Percentiles rank a stretch among this genome's conserved stretches.
Evolutionary conservation across 2,113 vertebrate genomes (phyloP).

Genomic region (Myotis yumanensis): DNA sequence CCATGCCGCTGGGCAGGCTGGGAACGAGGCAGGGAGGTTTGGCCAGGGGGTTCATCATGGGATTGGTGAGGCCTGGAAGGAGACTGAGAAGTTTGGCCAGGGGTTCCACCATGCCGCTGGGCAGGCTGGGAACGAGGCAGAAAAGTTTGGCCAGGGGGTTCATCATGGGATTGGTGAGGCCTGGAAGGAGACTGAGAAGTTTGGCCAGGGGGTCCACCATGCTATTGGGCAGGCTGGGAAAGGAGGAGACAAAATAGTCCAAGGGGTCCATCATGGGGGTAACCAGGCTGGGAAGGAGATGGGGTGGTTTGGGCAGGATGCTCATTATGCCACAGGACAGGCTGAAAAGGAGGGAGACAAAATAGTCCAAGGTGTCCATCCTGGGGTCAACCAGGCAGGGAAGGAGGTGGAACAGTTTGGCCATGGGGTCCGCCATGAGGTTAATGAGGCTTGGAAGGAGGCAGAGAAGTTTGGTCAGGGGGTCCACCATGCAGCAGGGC

Average conservation of each 20-base stretch:
- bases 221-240: neutral
- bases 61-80: neutral
- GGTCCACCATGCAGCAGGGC: neutral
- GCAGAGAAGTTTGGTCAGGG: conserved; percentile 7
- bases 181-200: neutral
- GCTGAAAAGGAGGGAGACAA: neutral
- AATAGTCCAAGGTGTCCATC: neutral
- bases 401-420: neutral
- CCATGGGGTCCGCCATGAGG: neutral
- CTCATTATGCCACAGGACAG: neutral
- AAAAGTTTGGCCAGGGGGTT: accelerated
- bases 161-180: neutral
- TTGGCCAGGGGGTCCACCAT: neutral
- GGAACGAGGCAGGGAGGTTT: neutral
- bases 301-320: neutral
- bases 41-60: neutral
- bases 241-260: neutral
- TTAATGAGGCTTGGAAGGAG: neutral
- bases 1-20: neutral
- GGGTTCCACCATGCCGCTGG: accelerated
- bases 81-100: neutral
- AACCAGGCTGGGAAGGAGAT: conserved; percentile 10
- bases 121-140: neutral
- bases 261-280: neutral
- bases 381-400: neutral